phyloP scores from a whole-genome alignment of 2,797 vertebrate genomes.

The Xenops minutus region DNA sequence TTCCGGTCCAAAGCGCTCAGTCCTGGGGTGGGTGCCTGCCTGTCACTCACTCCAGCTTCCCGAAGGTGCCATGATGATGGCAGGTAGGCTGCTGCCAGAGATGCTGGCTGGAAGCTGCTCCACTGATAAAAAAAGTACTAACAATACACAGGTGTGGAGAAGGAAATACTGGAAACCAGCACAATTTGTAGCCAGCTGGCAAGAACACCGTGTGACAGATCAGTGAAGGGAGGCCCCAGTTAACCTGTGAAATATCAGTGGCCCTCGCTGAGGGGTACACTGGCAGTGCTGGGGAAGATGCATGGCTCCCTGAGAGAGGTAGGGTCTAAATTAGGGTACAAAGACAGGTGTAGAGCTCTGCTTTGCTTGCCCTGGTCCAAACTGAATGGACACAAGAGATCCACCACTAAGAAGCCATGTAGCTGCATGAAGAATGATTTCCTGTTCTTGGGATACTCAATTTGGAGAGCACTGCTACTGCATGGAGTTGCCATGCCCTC shows the following conservation, averaged over 20 bases:
- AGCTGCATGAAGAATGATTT: not conserved
- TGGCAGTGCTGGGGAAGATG: not conserved
- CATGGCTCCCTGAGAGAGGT: not conserved
- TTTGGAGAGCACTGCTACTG: not conserved
- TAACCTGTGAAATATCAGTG: not conserved
- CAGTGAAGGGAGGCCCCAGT: not conserved
- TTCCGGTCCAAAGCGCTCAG: not conserved
- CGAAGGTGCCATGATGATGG: not conserved
- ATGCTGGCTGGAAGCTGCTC: not conserved
- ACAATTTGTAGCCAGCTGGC: not conserved
- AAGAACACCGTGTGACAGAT: rapidly evolving
- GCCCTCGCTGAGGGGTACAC: rapidly evolving
- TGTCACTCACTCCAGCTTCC: not conserved
- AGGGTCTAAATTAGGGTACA: not conserved
- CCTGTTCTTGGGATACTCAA: not conserved
- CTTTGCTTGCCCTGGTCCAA: not conserved
- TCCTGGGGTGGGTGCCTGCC: not conserved
- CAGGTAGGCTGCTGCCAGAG: not conserved
- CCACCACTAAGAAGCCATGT: not conserved
- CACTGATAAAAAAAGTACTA: not conserved
- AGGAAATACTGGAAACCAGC: not conserved
- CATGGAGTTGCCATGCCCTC: not conserved
- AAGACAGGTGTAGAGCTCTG: not conserved
- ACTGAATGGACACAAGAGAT: not conserved
- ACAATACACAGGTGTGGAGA: not conserved